Base-by-base conservation (phyloP, 2,797 vertebrate genomes). In the Lycodopsis pacificus region DNA sequence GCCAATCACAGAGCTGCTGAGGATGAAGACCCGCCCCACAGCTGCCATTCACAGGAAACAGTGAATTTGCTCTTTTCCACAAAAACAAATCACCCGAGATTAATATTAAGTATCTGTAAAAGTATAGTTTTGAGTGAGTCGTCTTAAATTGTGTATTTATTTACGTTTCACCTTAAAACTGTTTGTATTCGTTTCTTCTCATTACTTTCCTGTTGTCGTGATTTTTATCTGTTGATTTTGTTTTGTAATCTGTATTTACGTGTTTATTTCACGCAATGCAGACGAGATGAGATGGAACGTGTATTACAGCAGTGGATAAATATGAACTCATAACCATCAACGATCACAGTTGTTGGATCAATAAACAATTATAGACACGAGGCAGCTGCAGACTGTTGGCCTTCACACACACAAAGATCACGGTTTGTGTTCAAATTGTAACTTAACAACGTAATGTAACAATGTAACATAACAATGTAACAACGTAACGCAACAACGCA, bases 21-120 rank as follows among this genome's bases (percentile, higher is more conserved):
- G 71, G 8, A 2, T 95, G 44, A 96, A 96, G 88, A 91, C 93
- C 65, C 93, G 89, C 1, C 95, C 95, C 36, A 96, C 95, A 0
- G 91, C 94, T 1, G 88, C 91, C 40, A 94, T 93, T 83, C 83
- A 88, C 19, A 89, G 88, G 30, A 85, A 87, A 56, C 73, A 67
- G 0, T 91, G 22, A 88, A 27, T n/a, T 0, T 7, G 2, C 7
- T 3, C 0, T n/a, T 49, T 46, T 36, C 32, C 32, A 34, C 7
- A 13, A 7, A 15, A n/a, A 25, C 19, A 12, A 56, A 54, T 48
- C 17, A 48, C 17, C 13, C 2, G 10, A 32, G 19, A 62, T 25
- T 15, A 13, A 58, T 3, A 7, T 38, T 57, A 34, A 34, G 2
- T 7, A 13, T 44, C 20, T 72, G 57, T 27, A 4, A 69, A 42